Evolutionary conservation across 2,113 vertebrate species (phyloP).

Genomic region (Trematomus loennbergii): DNA sequence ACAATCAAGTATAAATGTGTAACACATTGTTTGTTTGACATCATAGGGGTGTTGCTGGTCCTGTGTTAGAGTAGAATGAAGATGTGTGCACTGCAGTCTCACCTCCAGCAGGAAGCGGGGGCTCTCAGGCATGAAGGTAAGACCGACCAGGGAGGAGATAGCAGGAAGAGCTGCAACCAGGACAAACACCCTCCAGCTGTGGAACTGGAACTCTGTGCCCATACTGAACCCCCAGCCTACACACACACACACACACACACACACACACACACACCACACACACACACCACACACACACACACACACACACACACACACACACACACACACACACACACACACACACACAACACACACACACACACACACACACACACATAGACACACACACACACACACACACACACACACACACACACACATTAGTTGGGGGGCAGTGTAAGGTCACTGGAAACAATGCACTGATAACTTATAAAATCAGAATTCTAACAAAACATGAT

Average conservation of each 20-base stretch:
- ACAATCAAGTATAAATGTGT: not conserved
- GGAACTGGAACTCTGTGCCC: constrained; percentile 94
- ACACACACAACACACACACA: too few species aligned
- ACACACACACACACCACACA: not conserved
- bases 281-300: too few species aligned
- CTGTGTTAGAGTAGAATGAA: not conserved
- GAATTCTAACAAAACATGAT: too few species aligned
- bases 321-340: too few species aligned
- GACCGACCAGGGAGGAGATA: constrained; percentile 88
- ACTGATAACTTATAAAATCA: too few species aligned
- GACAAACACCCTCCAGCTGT: constrained; percentile 96
- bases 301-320: not conserved
- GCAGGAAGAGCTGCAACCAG: constrained; percentile 92
- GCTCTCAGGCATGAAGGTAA: constrained; percentile 97
- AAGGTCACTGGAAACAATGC: too few species aligned
- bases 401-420: not conserved
- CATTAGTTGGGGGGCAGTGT: too few species aligned
- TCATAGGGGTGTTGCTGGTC: not conserved
- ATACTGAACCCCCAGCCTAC: constrained; percentile 98
- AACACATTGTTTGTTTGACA: not conserved
- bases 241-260: constrained; percentile 19
- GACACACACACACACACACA: constrained; percentile 2
- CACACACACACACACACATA: too few species aligned
- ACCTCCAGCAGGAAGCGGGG: constrained; percentile 97
- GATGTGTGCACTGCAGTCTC: constrained; percentile 55